phyloP scores from a whole-genome alignment of 2,888 invertebrate species.

The Folsomia candida region DNA sequence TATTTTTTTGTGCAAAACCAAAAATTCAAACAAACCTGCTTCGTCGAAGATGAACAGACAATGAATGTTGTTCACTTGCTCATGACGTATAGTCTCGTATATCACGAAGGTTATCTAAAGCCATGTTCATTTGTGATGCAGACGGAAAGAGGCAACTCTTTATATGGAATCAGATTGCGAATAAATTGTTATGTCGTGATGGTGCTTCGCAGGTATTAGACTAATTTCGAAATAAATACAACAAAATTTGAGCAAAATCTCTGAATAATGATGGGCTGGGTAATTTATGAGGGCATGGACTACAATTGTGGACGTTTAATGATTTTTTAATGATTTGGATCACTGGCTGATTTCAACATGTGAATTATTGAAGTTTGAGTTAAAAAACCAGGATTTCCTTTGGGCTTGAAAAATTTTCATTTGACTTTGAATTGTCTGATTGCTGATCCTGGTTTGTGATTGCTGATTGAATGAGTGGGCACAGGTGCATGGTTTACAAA shows the following conservation, averaged over 20 bases:
- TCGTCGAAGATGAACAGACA: background rate
- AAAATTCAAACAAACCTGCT: background rate
- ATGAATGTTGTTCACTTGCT: background rate
- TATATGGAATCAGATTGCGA: background rate
- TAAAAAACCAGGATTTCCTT: slow-evolving; percentile 17
- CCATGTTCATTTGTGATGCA: too few species aligned
- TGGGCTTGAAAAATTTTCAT: slow-evolving; percentile 1
- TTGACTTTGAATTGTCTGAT: background rate
- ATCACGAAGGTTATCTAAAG: too few species aligned
- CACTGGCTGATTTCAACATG: background rate
- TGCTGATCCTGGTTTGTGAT: background rate
- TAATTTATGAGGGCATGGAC: background rate
- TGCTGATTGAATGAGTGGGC: background rate
- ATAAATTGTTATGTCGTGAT: background rate
- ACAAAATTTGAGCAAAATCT: background rate
- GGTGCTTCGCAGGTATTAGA: background rate
- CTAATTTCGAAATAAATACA: slow-evolving; percentile 5
- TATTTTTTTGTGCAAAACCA: background rate
- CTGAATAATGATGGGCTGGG: background rate
- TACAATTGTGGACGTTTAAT: slow-evolving; percentile 13
- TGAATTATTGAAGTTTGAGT: slow-evolving; percentile 4
- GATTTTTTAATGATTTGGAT: slow-evolving; percentile 18
- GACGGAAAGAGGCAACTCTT: background rate
- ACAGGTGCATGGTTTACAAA: background rate
- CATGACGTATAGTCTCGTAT: too few species aligned